Evolutionary conservation across 2,888 invertebrate genomes (phyloP), one percentile per base, ranked within the genome.

Genomic region (Agonopterix alstromeriana): DNA sequence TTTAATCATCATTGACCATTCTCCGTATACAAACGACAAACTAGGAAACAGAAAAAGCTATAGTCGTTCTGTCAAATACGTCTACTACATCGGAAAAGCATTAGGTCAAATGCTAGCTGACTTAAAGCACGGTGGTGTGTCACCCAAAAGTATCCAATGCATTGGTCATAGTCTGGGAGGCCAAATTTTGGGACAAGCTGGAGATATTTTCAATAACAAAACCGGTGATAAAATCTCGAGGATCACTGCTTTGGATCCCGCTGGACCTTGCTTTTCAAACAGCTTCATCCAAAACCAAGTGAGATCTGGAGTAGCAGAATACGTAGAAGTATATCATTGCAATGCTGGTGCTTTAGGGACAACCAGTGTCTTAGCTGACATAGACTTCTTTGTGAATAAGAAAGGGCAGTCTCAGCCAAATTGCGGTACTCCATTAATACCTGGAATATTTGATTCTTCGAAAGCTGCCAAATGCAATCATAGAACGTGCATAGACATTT

Each of bases 301-400:
- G 0, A 80, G 90, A 45, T 77, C 86, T 12, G 85, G 86, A 4
- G 90, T 92, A 27, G 92, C 92, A 0, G 77, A 84, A 0, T 90
- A 91, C 57, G 92, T 92, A 0, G 91, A 92, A 61, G 86, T 90
- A 0, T 86, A 91, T 53, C 92, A 92, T 61, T 92, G 92, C 35
- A 91, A 91, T 54, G 89, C 89, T 49, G 91, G 91, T 10, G 80
- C 78, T 0, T 63, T 90, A 2, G 91, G 90, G 1, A 82, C 88
- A 0, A 78, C 80, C 0, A 81, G 81, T 48, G 84, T 90, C 0
- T 63, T 91, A 36, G 92, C 89, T 0, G 90, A 90, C 46, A 73
- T 89, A 4, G 92, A 92, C 63, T 91, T 91, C 66, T 91, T 90
- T 57, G 82, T 91, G 1, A 92, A 92, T 59, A 91, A 90, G 57